A percentile compares a stretch with the other conserved stretches of the same genome.
phyloP scores from a whole-genome alignment of 2,888 invertebrate species.

The Phlogophora meticulosa region DNA sequence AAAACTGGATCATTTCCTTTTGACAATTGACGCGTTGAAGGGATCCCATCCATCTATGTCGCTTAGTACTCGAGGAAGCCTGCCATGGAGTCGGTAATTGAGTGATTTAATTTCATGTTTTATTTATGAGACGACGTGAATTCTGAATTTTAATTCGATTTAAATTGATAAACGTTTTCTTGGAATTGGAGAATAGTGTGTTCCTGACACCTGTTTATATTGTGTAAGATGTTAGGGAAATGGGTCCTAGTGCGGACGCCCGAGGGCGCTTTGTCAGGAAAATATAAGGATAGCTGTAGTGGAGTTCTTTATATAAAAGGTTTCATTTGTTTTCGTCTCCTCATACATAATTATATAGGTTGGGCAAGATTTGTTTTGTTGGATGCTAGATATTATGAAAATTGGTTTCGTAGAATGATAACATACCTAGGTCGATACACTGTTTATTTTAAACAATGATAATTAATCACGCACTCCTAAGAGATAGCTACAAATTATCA shows the following conservation, averaged over 20 bases:
- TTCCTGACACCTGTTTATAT: slow-evolving; percentile 58
- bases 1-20: slow-evolving; percentile 79
- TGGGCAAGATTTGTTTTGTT: too few species aligned
- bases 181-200: slow-evolving; percentile 45
- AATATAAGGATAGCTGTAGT: slow-evolving; percentile 17
- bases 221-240: slow-evolving; percentile 36
- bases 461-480: too few species aligned
- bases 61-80: slow-evolving; percentile 42
- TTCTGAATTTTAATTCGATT: slow-evolving; percentile 62
- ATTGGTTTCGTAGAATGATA: too few species aligned
- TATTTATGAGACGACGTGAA: slow-evolving; percentile 60
- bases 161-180: slow-evolving; percentile 58
- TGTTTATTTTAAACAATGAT: too few species aligned
- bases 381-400: too few species aligned
- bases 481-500: too few species aligned
- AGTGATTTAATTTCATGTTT: slow-evolving; percentile 69
- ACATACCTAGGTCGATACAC: too few species aligned
- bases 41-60: slow-evolving; percentile 76
- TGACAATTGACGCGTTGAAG: slow-evolving; percentile 80
- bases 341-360: too few species aligned
- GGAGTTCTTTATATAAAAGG: slow-evolving; percentile 8
- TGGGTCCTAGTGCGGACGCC: slow-evolving; percentile 11
- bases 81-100: slow-evolving; percentile 63
- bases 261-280: slow-evolving; percentile 29
- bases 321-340: slow-evolving; percentile 28